Conservation (phyloP, 2,113 vertebrate genomes). For the Rhegmatorhina hoffmannsi region DNA sequence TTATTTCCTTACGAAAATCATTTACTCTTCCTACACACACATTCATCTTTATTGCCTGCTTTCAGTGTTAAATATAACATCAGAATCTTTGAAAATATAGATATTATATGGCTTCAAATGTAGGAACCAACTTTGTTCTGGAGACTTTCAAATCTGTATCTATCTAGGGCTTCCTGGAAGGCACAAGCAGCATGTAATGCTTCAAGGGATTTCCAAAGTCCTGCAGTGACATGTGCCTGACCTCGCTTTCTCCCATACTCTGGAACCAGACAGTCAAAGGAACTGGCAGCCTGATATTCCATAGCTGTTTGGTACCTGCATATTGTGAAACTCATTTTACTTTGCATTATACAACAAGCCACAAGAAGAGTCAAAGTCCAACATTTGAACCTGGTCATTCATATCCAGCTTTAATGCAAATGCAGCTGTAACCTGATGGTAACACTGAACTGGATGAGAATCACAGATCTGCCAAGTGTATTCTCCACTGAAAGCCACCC, state of each 20-base stretch:
- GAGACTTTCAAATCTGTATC: not conserved
- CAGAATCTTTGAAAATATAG: not conserved
- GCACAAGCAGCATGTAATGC: not conserved
- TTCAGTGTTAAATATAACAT: not conserved
- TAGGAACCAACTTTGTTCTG: not conserved
- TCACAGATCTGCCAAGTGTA: too few species aligned
- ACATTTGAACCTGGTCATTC: not conserved
- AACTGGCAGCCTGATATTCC: not conserved
- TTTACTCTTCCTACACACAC: not conserved
- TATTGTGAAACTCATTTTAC: not conserved
- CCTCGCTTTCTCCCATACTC: rapidly evolving
- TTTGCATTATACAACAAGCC: not conserved
- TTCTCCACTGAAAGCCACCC: not conserved
- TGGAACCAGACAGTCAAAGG: not conserved
- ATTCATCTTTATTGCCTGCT: not conserved
- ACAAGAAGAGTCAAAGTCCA: not conserved
- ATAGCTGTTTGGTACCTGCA: not conserved
- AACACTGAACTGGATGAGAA: not conserved
- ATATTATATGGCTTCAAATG: not conserved
- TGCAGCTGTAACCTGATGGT: not conserved
- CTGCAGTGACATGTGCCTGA: not conserved
- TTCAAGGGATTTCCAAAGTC: not conserved
- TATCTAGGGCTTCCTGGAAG: not conserved
- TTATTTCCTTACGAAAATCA: not conserved
- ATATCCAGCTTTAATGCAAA: not conserved